Base-by-base conservation (phyloP, 1,140 invertebrate species). In the Octopus bimaculoides region DNA sequence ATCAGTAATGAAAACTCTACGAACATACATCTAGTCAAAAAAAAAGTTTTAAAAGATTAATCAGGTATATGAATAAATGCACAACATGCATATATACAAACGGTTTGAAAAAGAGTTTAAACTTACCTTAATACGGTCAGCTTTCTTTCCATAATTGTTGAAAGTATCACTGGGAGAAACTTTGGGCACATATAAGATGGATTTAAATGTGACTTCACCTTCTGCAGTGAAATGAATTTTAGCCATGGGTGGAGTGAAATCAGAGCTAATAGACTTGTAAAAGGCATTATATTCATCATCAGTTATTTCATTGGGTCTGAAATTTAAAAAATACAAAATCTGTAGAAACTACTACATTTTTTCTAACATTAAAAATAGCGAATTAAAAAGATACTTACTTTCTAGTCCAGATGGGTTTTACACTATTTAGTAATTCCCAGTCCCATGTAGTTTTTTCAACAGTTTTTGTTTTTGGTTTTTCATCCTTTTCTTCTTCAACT, bases 1-100 rank as follows among this genome's bases (percentile, higher is more conserved):
- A 86, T 99, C 98, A 17, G 98, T 99, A 89, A 99, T 99, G 90
- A 99, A 99, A 17, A 99, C 98, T 80, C 98, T 92, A 82, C 98
- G 93, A 14, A 99, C 98, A 88, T 97, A 99, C 56, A 98, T 91
- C 91, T 94, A 83, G 54, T 14, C 17, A 20, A 71, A 71, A 71
- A 71, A 12, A 17, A 71, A 71, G 26, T 71, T 12, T 71, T 71
- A 71, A 9, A 71, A 71, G 66, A 14, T 12, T 10, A 9, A 61
- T 12, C 9, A 61, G 17, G 9, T 10, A 71, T 10, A 9, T 9
- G 5, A 71, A 14, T 8, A 71, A 69, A 71, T 12, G 56, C 6
- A 6, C 53, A 66, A 14, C 5, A 54, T 14, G 6, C 14, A 41
- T 54, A 26, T 55, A 20, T 55, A 9, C 10, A 77, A 52, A 8